Conservation (phyloP, 2,888 invertebrate species). For the Phaedon cochleariae region DNA sequence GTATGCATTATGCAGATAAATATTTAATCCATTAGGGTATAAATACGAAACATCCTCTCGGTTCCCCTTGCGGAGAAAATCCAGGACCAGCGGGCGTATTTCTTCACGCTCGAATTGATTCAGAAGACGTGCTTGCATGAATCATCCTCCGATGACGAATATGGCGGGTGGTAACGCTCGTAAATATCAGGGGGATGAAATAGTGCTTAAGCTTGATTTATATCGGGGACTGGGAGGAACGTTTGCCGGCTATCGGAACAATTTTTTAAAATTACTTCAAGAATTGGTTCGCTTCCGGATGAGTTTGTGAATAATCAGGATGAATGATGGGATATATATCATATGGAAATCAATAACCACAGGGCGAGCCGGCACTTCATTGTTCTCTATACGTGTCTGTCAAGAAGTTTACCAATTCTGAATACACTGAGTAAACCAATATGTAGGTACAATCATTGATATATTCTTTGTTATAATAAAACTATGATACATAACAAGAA, state of each 20-base stretch:
- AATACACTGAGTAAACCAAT: no score
- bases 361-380: neutral
- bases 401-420: no score
- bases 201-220: slow-evolving; percentile 50
- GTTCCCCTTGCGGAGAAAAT: neutral
- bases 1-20: no score
- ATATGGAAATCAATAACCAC: neutral
- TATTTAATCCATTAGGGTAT: neutral
- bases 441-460: no score
- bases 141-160: slow-evolving; percentile 46
- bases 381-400: no score
- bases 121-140: slow-evolving; percentile 31
- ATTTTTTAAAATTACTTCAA: slow-evolving; percentile 43
- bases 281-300: slow-evolving; percentile 28
- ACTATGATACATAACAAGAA: no score
- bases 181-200: slow-evolving; percentile 48
- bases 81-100: neutral
- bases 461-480: no score
- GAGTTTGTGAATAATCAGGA: neutral
- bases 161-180: slow-evolving; percentile 41
- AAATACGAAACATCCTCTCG: neutral
- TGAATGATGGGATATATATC: neutral
- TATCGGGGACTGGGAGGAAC: slow-evolving; percentile 21
- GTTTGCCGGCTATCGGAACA: slow-evolving; percentile 24
- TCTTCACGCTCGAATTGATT: slow-evolving; percentile 12